Conservation (phyloP, 2,113 vertebrate species). For the Laticauda laticaudata region DNA sequence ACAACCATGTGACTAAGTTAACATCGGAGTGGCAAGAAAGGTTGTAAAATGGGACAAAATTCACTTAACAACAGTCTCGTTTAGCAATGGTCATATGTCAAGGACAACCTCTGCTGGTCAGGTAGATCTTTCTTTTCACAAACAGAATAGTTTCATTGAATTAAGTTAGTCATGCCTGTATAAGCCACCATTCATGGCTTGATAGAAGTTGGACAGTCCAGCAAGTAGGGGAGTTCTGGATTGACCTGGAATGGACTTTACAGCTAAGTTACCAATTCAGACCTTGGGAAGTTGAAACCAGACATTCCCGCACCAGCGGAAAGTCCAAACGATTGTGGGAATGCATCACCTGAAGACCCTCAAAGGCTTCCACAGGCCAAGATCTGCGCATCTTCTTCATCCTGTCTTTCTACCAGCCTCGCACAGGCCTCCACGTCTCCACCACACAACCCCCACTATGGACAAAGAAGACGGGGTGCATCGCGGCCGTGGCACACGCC, state of each 20-base stretch:
- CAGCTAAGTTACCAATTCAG: background rate
- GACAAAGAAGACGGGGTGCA: conserved; percentile 80
- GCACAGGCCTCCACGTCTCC: conserved; percentile 74
- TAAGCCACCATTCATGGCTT: background rate
- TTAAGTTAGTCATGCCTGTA: background rate
- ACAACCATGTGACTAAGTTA: background rate
- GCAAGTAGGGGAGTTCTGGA: background rate
- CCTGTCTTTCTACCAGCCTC: conserved; percentile 64
- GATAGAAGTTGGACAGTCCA: background rate
- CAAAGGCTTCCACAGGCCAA: background rate
- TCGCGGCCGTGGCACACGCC: conserved; percentile 79
- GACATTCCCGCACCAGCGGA: background rate
- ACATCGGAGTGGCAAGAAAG: background rate
- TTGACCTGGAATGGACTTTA: background rate
- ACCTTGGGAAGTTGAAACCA: background rate
- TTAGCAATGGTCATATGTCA: background rate
- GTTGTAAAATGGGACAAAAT: background rate
- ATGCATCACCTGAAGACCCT: background rate
- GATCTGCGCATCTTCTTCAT: background rate
- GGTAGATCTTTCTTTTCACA: background rate
- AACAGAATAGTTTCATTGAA: background rate
- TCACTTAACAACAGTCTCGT: background rate
- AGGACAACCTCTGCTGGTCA: background rate
- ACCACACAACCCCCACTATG: conserved; percentile 72
- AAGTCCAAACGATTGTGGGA: background rate